phyloP scores from a whole-genome alignment of 2,113 vertebrate genomes.

The Hyperoodon ampullatus region DNA sequence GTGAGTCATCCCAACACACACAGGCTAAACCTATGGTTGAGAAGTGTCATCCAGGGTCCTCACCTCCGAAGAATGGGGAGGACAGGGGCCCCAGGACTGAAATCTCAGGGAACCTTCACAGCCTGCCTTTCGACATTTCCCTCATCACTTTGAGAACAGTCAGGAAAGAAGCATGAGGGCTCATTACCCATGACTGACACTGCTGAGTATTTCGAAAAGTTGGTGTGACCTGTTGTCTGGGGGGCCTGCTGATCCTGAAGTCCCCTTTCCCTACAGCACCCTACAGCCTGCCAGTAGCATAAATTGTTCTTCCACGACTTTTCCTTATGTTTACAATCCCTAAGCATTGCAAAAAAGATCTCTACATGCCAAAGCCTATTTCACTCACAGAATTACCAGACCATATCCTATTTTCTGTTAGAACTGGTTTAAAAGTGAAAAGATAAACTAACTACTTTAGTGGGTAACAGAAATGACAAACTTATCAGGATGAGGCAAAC shows the following conservation, averaged over 20 bases:
- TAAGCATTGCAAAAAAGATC: not conserved
- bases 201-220: not conserved
- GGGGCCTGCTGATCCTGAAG: not conserved
- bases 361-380: not conserved
- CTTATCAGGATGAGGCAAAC: not conserved
- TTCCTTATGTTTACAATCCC: not conserved
- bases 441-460: not conserved
- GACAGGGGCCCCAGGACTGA: not conserved
- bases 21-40: not conserved
- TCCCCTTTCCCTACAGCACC: not conserved
- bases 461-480: not conserved
- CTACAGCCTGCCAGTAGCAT: not conserved
- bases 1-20: not conserved
- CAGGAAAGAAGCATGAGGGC: not conserved
- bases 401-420: not conserved
- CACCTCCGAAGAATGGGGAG: not conserved
- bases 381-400: slow-evolving; percentile 6
- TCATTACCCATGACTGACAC: not conserved
- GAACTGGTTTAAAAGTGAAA: slow-evolving; percentile 40
- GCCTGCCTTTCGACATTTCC: not conserved
- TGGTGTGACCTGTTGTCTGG: not conserved
- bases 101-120: not conserved
- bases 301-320: not conserved
- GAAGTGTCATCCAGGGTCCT: not conserved
- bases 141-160: not conserved